These are phyloP conservation scores for Megastigmus dorsalis DNA, from an alignment of 2,888 invertebrate species.

Conservation along the genomic window DNA sequence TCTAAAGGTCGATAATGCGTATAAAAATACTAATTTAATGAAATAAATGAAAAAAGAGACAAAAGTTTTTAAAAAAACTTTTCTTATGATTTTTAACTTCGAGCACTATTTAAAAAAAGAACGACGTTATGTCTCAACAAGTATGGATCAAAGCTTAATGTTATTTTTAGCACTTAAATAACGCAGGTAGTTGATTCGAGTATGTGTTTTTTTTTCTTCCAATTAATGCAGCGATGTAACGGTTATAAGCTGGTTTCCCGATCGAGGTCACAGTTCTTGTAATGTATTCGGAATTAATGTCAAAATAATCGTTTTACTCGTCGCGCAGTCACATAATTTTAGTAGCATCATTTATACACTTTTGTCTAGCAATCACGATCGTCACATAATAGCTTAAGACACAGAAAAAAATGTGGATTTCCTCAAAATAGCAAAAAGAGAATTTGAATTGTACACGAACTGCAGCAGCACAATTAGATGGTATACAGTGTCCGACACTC, in stretches of 20 bases:
- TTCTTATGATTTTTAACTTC: too few relatives aligned
- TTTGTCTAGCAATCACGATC: not conserved
- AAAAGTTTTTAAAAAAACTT: too few relatives aligned
- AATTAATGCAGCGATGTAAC: constrained; percentile 20
- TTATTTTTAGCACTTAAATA: too few relatives aligned
- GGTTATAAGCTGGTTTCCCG: constrained; percentile 21
- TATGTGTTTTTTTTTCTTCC: constrained; percentile 16
- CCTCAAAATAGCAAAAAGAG: too few relatives aligned
- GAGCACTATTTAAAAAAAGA: too few relatives aligned
- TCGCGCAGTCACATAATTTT: constrained; percentile 11
- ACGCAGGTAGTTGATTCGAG: too few relatives aligned
- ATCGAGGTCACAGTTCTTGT: constrained; percentile 26
- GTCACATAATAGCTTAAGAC: not conserved
- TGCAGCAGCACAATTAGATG: not conserved
- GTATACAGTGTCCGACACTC: not conserved
- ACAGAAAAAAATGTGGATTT: constrained; percentile 1
- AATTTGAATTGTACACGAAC: not conserved
- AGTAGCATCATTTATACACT: not conserved
- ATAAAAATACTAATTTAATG: too few relatives aligned
- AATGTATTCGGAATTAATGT: constrained; percentile 10
- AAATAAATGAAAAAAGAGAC: too few relatives aligned
- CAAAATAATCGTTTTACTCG: constrained; percentile 16
- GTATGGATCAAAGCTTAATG: too few relatives aligned
- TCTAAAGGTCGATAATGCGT: too few relatives aligned
- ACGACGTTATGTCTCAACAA: too few relatives aligned